These are phyloP conservation scores for Aegypius monachus DNA, from an alignment of 2,113 vertebrate species.

Conservation along the genomic window DNA sequence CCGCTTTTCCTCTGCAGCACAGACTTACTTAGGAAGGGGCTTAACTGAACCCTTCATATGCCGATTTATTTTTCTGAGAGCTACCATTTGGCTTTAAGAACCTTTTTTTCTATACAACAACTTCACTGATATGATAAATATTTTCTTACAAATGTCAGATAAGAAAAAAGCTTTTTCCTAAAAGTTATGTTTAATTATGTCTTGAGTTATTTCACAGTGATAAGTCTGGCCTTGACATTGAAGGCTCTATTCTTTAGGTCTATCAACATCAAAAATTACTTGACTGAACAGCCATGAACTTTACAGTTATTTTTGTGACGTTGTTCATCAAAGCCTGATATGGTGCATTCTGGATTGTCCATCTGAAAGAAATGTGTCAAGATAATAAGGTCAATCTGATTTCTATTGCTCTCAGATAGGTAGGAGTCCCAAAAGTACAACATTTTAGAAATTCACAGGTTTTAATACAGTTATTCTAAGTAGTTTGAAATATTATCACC, in stretches of 20 bases:
- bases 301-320: not conserved
- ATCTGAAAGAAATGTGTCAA: not conserved
- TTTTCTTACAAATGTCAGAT: not conserved
- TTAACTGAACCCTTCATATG: not conserved
- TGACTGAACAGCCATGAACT: not conserved
- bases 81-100: not conserved
- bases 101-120: accelerated
- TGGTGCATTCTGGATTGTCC: not conserved
- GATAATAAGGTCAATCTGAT: not conserved
- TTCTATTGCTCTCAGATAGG: not conserved
- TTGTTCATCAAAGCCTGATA: not conserved
- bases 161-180: not conserved
- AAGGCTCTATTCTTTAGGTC: not conserved
- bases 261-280: not conserved
- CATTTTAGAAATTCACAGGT: not conserved
- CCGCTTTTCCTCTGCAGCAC: not conserved
- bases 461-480: not conserved
- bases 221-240: not conserved
- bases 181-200: not conserved
- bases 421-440: not conserved
- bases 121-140: not conserved
- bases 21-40: not conserved
- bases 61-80: not conserved
- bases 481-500: not conserved
- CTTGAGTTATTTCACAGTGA: not conserved